Evolutionary conservation across 2,113 vertebrate species (phyloP), one percentile per base, ranked within the genome.

Genomic region (Acanthochromis polyacanthus): DNA sequence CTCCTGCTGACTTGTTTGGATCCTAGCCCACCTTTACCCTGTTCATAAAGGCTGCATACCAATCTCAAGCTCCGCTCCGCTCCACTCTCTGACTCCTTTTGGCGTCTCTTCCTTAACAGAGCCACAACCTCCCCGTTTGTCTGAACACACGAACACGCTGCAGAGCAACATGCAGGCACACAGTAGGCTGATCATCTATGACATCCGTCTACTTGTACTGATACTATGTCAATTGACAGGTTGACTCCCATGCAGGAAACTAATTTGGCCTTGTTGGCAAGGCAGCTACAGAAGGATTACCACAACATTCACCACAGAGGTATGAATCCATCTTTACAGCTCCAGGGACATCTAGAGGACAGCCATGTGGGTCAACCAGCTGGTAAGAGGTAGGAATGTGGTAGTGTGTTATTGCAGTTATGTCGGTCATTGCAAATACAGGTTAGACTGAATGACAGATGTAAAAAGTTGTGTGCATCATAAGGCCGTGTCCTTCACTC

Each of bases 381-480:
- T 43, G 40, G 11, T 15, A 43, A 43, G 40, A 43, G 40, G 14
- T 43, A 14, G 8, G 40, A 1, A 43, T 43, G 40, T 43, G 40
- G 40, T 12, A 43, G 40, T 22, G 23, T 28, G 20, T 68, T 19
- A 48, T 22, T 48, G 19, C 15, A 57, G 23, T 1, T 50, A 51
- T 67, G 22, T 23, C 45, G 40, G 40, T 43, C 40, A 59, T 10
- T 9, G 20, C 2, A 23, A 62, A 19, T 22, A 38, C 16, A 23
- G 28, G 40, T 73, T 36, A 63, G 1, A 28, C 22, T 59, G 2
- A 50, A 51, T 6, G 25, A 19, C 9, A 40, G 19, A 52, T 57
- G 66, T 61, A 23, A 78, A 61, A 80, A 67, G 25, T 17, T 25
- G 36, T 72, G 59, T 58, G 55, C 8, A 43, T 8, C 60, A 64